A percentile compares a stretch with the other conserved stretches of the same genome.
Conservation (phyloP, 2,888 invertebrate species). For the Cryptophagus acutangulus region DNA sequence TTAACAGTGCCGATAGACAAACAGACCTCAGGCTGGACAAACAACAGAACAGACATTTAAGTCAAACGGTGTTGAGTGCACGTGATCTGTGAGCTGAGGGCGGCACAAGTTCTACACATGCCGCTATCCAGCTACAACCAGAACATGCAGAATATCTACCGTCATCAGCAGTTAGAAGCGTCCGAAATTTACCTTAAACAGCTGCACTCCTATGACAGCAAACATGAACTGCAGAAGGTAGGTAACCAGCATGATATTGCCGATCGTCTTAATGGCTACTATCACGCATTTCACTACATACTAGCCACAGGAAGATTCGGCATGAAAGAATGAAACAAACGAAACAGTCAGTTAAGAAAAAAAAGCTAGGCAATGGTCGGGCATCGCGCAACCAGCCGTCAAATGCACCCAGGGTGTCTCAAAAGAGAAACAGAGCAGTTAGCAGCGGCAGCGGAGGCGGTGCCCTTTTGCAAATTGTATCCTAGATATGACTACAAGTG, state of each 20-base stretch:
- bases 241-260: conserved; percentile 99
- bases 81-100: conserved; percentile 32
- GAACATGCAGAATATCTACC: conserved; percentile 43
- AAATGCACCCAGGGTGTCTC: conserved; percentile 47
- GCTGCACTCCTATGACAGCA: conserved; percentile 99
- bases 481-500: conserved; percentile 51
- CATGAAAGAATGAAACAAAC: conserved; percentile 45
- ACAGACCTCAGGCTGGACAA: conserved; percentile 37
- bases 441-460: conserved; percentile 27
- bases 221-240: conserved; percentile 99
- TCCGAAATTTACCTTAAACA: conserved; percentile 87
- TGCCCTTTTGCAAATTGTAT: no score
- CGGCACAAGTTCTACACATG: conserved; percentile 29
- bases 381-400: conserved; percentile 42
- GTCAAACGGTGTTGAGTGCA: conserved; percentile 25
- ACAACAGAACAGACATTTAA: conserved; percentile 30
- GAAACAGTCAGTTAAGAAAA: conserved; percentile 35
- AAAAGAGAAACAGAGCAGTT: conserved; percentile 15
- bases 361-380: conserved; percentile 33
- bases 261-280: conserved; percentile 98
- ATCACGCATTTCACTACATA: conserved; percentile 99
- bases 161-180: conserved; percentile 41
- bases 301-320: conserved; percentile 53
- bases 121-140: conserved; percentile 39
- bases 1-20: conserved; percentile 34